phyloP scores from a whole-genome alignment of 2,113 vertebrate genomes.

The Microtus pennsylvanicus region DNA sequence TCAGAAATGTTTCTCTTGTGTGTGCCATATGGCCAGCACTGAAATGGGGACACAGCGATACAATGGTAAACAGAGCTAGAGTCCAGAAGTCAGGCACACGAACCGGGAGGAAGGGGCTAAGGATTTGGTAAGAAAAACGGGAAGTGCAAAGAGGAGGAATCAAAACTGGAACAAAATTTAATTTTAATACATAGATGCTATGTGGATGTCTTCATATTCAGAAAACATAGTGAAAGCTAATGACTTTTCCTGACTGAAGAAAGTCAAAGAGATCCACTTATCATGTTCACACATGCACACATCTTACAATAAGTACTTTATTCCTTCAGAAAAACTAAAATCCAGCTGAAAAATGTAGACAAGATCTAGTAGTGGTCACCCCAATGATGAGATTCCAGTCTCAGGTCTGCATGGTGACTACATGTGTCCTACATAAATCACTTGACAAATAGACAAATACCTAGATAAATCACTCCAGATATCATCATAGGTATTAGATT shows the following conservation, averaged over 20 bases:
- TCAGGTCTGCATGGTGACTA: constrained; percentile 26
- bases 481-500: constrained; percentile 34
- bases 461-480: constrained; percentile 46
- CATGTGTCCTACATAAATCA: background rate
- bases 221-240: background rate
- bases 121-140: background rate
- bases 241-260: background rate
- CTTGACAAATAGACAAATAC: background rate
- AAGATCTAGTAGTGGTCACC: background rate
- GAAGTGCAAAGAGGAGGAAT: accelerated
- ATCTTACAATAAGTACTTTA: background rate
- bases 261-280: background rate
- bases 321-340: background rate
- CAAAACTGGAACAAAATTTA: background rate
- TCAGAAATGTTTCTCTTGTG: background rate
- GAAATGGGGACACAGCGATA: background rate
- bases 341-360: constrained; percentile 10
- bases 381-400: background rate
- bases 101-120: background rate
- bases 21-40: background rate
- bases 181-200: background rate
- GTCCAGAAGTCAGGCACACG: background rate
- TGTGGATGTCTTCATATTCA: background rate
- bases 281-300: background rate
- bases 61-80: background rate